Conservation (phyloP, 2,113 vertebrate species). For the Dissostichus mawsoni region DNA sequence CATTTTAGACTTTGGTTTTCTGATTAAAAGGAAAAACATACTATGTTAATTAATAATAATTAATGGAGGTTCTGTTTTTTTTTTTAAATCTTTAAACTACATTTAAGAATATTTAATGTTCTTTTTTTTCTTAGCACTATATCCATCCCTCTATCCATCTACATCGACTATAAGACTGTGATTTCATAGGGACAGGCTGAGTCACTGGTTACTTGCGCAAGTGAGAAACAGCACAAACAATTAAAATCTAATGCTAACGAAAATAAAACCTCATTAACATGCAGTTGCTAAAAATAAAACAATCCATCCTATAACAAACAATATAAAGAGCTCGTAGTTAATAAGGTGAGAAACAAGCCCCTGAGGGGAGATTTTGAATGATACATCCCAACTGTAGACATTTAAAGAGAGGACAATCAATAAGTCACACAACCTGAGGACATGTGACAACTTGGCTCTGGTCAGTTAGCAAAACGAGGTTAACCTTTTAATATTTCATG, state of each 20-base stretch:
- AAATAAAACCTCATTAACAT: neutral
- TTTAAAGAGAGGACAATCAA: slow-evolving; percentile 16
- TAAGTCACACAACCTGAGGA: slow-evolving; percentile 20
- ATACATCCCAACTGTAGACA: slow-evolving; percentile 7
- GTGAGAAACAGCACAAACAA: neutral
- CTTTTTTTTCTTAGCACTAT: no score
- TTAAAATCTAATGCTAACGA: neutral
- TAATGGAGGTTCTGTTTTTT: no score
- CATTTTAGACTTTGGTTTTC: neutral
- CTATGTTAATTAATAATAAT: no score
- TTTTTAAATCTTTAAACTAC: no score
- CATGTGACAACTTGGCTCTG: slow-evolving; percentile 65
- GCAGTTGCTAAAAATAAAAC: neutral
- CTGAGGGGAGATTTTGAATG: neutral
- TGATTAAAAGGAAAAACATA: no score
- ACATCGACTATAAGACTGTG: neutral
- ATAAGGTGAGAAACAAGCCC: slow-evolving; percentile 17
- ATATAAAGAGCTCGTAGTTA: slow-evolving; percentile 2
- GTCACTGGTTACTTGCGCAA: neutral
- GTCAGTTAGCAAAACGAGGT: slow-evolving; percentile 88
- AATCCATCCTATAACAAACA: neutral
- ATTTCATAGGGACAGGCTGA: neutral
- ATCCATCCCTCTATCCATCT: neutral
- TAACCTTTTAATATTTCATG: slow-evolving; percentile 90
- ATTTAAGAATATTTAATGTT: no score